Evolutionary conservation across 2,888 invertebrate species (phyloP), one percentile per base, ranked within the genome.

Genomic region (Halictus ligatus): DNA sequence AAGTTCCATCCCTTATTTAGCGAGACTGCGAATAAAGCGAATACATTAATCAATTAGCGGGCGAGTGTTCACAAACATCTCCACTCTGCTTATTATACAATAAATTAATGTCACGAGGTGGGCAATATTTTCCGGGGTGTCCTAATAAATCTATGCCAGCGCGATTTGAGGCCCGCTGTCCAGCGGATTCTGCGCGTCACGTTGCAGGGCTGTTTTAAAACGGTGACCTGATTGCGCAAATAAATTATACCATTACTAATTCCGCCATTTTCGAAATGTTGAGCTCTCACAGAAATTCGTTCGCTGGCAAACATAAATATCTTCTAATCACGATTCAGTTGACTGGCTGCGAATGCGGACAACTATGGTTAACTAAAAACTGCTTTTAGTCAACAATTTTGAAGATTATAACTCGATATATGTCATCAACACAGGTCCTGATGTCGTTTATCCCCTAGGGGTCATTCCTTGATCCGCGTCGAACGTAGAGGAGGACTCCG

Each of bases 1-100:
- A 35, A 40, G 67, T 69, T 69, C 35, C 35, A 69, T 69, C 18
- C 67, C 21, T 7, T 7, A 21, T 10, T 35, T 40, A 10, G 40
- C 21, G 67, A 40, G 21, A 35, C 67, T 69, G 35, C 21, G 21
- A 69, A 69, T 40, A 40, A 35, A 40, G 67, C 67, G 21, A 69
- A 40, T 40, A 40, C 67, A 40, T 69, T 69, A 69, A 69, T 69
- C 67, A 69, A 69, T 69, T 69, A 69, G 67, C 67, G 40, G 4
- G 21, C 21, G 67, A 69, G 21, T 40, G 18, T 40, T 69, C 67
- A 21, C 67, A 10, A 35, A 35, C 67, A 40, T 69, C 67, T 69
- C 67, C 35, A 21, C 67, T 69, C 67, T 40, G 40, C 35, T 69
- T 40, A 69, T 69, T 35, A 40, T 35, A 35, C 67, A 5, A 69